These are phyloP conservation scores for crab-eating macaque (Macaca fascicularis) DNA, from an alignment of 2,113 vertebrate species.

Conservation along the genomic window T2T-MFA8v1.1 NC_088381.1:53884001-53884500, in stretches of 20 bases:
- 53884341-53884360: neutral
- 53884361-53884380: conserved; percentile 19
- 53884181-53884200: neutral
- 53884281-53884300: neutral
- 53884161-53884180: neutral
- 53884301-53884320: neutral
- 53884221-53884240: neutral
- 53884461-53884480: neutral
- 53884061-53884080: conserved; percentile 44
- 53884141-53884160: neutral
- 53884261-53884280: conserved; percentile 29
- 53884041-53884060: neutral
- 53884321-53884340: neutral
- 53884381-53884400: conserved; percentile 36
- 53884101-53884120: neutral
- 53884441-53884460: neutral
- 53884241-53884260: neutral
- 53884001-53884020: conserved; percentile 57
- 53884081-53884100: neutral
- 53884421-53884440: neutral
- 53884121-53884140: neutral
- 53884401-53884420: neutral
- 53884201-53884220: neutral
- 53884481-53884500: neutral
- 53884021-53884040: conserved; percentile 56